Evolutionary conservation across 2,888 invertebrate genomes (phyloP), one percentile per base, ranked within the genome.

Genomic region (Cosmopolites sordidus): DNA sequence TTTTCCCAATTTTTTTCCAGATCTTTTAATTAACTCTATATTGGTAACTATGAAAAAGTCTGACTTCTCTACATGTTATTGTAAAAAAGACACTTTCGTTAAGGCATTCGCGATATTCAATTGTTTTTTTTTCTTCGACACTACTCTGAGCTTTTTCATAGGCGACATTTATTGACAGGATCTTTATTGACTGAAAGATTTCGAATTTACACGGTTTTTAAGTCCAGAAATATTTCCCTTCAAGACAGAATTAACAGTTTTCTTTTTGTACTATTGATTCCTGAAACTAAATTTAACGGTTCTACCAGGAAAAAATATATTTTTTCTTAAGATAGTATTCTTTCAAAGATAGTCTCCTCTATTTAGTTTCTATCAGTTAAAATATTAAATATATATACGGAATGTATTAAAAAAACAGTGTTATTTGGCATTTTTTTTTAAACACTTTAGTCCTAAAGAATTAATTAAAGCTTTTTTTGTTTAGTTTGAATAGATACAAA

Each of bases 391-490:
- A 56, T 69, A 68, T 69, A 64, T 70, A 71, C 71, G 75, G 75
- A 75, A 76, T 75, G 76, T 75, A 72, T 73, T 72, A 67, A 65
- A 22, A 22, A 69, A 71, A 70, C 67, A 65, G 67, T 73, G 75
- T 76, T 75, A 75, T 76, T 76, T 76, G 76, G 75, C 75, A 75
- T 58, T 56, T 65, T 65, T 65, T 53, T 33, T 9, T 6, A 54
- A 65, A 68, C 67, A 67, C 63, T 62, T 63, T 62, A 62, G 64
- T 62, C 62, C 65, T 66, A 68, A 64, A 62, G 60, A 68, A 69
- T 65, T 69, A 69, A 68, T 70, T 73, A 73, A 73, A 73, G 73
- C 73, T 71, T 60, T 60, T 68, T 11, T 33, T 22, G 22, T 71
- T 72, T 71, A 71, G 67, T 68, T 65, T n/a, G n/a, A 62, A 63